Conservation (phyloP, 35 echinoderm and acorn worm genomes). For the Amphiura filiformis region DNA sequence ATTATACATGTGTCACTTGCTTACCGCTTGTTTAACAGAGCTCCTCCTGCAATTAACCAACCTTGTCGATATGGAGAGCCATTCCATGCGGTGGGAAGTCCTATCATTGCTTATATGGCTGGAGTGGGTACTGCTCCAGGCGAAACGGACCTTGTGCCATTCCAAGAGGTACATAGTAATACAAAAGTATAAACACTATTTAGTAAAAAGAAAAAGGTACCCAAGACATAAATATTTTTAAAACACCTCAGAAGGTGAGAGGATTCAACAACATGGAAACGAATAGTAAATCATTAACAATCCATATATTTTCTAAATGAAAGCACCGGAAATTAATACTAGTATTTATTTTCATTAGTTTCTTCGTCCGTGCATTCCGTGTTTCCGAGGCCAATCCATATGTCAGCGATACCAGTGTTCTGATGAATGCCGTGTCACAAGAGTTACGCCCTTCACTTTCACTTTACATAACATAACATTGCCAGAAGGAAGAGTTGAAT, state of each 20-base stretch:
- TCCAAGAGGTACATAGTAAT: slow-evolving; percentile 25
- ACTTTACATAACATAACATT: slow-evolving; percentile 20
- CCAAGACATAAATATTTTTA: too few relatives aligned
- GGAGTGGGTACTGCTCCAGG: slow-evolving; percentile 15
- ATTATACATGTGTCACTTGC: too few relatives aligned
- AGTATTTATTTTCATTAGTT: too few relatives aligned
- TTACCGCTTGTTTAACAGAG: slow-evolving; percentile 7
- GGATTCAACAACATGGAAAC: too few relatives aligned
- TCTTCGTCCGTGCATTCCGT: slow-evolving; percentile 26
- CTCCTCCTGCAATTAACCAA: neutral
- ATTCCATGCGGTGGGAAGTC: slow-evolving; percentile 12
- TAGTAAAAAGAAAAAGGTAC: neutral
- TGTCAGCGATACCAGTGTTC: slow-evolving; percentile 30
- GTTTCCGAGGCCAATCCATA: neutral
- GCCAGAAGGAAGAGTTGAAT: neutral
- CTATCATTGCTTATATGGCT: slow-evolving; percentile 11
- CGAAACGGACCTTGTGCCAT: neutral
- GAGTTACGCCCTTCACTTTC: neutral
- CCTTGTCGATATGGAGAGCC: slow-evolving; percentile 29
- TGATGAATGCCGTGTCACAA: neutral
- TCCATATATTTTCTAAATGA: too few relatives aligned
- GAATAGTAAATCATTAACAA: too few relatives aligned
- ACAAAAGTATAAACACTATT: neutral
- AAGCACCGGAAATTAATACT: too few relatives aligned
- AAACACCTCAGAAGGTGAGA: too few relatives aligned